Base-by-base conservation (phyloP, 2,113 vertebrate genomes). In the Microcebus lehilahytsara region DNA sequence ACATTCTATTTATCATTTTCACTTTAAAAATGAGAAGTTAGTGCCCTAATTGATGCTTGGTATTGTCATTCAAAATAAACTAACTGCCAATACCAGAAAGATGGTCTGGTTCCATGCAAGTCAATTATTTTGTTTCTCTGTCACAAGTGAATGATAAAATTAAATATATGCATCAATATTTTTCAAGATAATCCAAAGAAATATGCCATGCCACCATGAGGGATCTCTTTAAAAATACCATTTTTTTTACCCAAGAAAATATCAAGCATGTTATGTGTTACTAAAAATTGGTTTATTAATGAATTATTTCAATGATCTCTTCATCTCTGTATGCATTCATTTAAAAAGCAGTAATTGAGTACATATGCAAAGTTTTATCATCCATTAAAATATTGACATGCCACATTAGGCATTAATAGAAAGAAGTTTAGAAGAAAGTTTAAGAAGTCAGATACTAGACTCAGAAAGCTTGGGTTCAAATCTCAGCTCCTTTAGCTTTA, bases 1-100 rank as follows among this genome's bases (percentile, higher is more conserved):
- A 2, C 14, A 53, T 78, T 90, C 37, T 78, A 53, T 93, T 75
- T 34, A 42, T 81, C 42, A 81, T 37, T 81, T 90, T 96, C 22
- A 74, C 56, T 89, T 79, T 46, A 13, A 40, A 91, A 89, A 92
- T 78, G 51, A 91, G n/a, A 93, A 85, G 80, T 77, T 23, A 69
- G 3, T 92, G 19, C 58, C 25, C 30, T 93, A 62, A 86, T 42
- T 87, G 7, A 72, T 5, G 2, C 46, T 74, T 85, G 10, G 1
- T 58, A 9, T 75, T 89, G 9, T 51, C 69, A 72, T 84, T 92
- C 20, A 92, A 71, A 91, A 78, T 90, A 83, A 77, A 93, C 7
- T 86, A 30, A 85, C 64, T 51, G 6, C 20, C 58, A 69, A n/a
- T 89, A 83, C 3, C 67, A 64, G 20, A 96, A 93, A 85, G 42